These are phyloP conservation scores for Catostylus mosaicus DNA, from an alignment of 30 jellyfish, hydroid and myxozoan genomes.

Conservation along the genomic window DNA sequence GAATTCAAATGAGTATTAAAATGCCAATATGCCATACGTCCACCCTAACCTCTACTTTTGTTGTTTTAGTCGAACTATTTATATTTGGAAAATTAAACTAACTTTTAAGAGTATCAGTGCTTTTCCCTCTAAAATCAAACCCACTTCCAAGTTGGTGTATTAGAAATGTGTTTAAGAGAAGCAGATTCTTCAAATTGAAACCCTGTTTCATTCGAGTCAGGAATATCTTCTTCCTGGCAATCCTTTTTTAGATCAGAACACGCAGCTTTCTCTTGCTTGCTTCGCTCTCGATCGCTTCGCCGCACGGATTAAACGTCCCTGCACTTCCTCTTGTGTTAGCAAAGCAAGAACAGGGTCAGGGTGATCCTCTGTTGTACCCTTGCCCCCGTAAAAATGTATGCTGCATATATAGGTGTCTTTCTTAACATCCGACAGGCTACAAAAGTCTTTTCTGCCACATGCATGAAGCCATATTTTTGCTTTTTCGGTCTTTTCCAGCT, in stretches of 20 bases:
- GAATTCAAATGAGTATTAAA: no score
- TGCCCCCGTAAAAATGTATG: constrained; percentile 4
- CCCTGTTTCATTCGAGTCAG: constrained; percentile 19
- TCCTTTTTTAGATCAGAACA: constrained; percentile 13
- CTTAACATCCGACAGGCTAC: constrained; percentile 3
- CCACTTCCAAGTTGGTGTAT: no score
- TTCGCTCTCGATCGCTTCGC: constrained; percentile 15
- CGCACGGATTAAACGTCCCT: constrained; percentile 22
- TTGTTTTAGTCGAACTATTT: no score
- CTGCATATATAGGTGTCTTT: constrained; percentile 15
- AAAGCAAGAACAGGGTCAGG: constrained; percentile 29
- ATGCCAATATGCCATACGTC: no score
- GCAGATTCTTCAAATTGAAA: constrained; percentile 12
- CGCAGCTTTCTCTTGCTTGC: constrained; percentile 22
- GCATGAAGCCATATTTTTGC: constrained; percentile 15
- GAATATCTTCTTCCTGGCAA: constrained; percentile 9
- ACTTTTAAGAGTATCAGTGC: background rate
- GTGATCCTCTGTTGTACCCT: constrained; percentile 22
- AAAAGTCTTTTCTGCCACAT: constrained; percentile 15
- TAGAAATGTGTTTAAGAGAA: no score
- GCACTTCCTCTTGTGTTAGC: constrained; percentile 27
- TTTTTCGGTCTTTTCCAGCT: constrained; percentile 18
- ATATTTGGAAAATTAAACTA: no score
- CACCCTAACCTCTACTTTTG: no score
- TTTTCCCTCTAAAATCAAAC: no score